A percentile compares a stretch with the other conserved stretches of the same genome.
These are phyloP conservation scores for Dendrocincla fuliginosa DNA, from an alignment of 2,797 vertebrate genomes.

Conservation along the genomic window DNA sequence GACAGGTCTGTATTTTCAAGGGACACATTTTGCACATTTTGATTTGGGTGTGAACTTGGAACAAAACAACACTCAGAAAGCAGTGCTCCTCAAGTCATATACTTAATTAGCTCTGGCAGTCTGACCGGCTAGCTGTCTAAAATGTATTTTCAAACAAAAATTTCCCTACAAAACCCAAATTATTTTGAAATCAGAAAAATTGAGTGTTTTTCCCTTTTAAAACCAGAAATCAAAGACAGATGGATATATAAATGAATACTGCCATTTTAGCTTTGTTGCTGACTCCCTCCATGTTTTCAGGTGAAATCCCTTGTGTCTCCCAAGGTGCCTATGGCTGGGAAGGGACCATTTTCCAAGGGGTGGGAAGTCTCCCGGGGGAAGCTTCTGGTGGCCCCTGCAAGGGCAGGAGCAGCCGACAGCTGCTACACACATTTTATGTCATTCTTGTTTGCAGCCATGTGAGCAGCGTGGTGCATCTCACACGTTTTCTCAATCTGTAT, in stretches of 20 bases:
- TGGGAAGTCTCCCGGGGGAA: neutral
- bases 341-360: fast-evolving
- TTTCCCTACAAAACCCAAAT: neutral
- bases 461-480: neutral
- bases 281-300: neutral
- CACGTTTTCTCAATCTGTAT: constrained; percentile 72
- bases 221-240: neutral
- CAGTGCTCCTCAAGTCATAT: neutral
- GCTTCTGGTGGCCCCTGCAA: neutral
- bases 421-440: neutral
- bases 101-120: neutral
- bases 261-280: neutral
- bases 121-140: neutral
- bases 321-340: neutral
- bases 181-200: neutral
- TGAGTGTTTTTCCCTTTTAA: neutral
- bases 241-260: neutral
- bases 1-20: neutral
- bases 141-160: neutral
- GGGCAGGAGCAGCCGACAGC: neutral
- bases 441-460: neutral
- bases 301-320: fast-evolving
- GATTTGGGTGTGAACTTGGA: neutral
- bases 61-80: neutral
- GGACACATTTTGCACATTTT: neutral